Percentiles rank a stretch among this genome's conserved stretches.
Evolutionary conservation across 1,140 invertebrate species (phyloP).

Genomic region (Halictus rubicundus): DNA sequence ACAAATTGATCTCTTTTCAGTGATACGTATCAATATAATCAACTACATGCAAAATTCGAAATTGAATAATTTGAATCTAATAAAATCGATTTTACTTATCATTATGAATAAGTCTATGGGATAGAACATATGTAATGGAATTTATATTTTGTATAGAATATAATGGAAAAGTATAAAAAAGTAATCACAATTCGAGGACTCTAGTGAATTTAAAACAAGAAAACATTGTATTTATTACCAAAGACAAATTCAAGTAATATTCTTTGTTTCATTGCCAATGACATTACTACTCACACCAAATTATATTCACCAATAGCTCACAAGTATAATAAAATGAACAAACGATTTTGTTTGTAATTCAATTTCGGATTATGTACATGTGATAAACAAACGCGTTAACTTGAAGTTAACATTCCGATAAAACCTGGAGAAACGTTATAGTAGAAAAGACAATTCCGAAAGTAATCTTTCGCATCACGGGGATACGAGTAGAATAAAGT

Average conservation of each 20-base stretch:
- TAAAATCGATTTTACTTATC: neutral
- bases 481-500: neutral
- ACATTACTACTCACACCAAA: neutral
- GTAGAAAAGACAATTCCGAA: neutral
- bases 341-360: neutral
- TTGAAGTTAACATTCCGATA: too few species aligned
- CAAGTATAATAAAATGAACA: neutral
- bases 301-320: neutral
- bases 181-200: neutral
- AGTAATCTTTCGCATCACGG: neutral
- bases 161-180: too few species aligned
- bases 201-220: neutral
- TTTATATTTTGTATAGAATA: too few species aligned
- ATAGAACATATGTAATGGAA: too few species aligned
- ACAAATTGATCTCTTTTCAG: neutral
- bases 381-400: too few species aligned
- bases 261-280: neutral
- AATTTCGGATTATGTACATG: too few species aligned
- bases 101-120: neutral
- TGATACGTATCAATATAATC: neutral
- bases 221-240: neutral
- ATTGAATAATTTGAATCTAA: neutral
- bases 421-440: too few species aligned
- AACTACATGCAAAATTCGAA: neutral
- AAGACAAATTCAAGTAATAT: neutral